These are phyloP conservation scores for Coccyzus lansbergi DNA, from an alignment of 2,797 vertebrate species.

Conservation along the genomic window DNA sequence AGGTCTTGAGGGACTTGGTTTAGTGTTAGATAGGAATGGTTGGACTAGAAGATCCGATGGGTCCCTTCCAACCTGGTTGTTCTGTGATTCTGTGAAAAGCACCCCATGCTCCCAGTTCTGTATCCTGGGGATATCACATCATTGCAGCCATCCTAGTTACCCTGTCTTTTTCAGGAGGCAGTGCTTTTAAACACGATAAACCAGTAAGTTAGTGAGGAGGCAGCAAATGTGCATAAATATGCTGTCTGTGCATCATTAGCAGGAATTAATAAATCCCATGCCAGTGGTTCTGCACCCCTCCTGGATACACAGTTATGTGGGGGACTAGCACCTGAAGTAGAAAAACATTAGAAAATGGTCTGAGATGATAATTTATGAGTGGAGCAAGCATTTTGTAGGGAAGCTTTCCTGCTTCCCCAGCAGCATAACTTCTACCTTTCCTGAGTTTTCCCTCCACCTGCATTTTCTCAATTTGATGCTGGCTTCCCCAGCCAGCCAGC, in stretches of 20 bases:
- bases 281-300: background rate
- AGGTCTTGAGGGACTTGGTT: too few species aligned
- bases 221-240: background rate
- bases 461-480: background rate
- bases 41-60: too few species aligned
- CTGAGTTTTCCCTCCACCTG: background rate
- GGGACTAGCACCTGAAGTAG: background rate
- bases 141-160: fast-evolving
- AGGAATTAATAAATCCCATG: background rate
- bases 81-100: too few species aligned
- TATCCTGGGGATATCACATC: fast-evolving
- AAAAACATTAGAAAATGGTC: background rate
- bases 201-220: background rate
- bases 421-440: background rate
- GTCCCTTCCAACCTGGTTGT: too few species aligned
- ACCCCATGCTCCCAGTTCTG: fast-evolving
- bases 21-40: too few species aligned
- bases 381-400: background rate
- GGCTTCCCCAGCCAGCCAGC: background rate
- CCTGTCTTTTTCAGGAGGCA: too few species aligned
- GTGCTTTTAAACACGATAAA: background rate
- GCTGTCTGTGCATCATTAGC: background rate
- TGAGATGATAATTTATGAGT: background rate
- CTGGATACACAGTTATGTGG: background rate
- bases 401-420: background rate